phyloP scores from a whole-genome alignment of 2,113 vertebrate species.

The Setophaga coronata region DNA sequence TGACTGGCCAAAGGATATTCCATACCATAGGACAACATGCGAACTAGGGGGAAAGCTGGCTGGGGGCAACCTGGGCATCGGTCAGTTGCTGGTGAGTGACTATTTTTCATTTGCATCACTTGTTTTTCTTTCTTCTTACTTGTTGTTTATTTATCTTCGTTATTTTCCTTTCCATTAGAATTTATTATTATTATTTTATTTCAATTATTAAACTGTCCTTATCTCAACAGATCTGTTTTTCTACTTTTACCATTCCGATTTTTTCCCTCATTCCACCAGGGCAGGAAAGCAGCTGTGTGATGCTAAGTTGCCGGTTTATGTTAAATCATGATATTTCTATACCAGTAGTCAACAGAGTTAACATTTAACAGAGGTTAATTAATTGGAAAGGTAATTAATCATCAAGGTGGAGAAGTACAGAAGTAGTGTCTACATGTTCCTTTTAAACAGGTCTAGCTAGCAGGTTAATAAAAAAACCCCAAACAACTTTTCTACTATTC shows the following conservation, averaged over 20 bases:
- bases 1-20: background rate
- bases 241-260: background rate
- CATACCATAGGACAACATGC: background rate
- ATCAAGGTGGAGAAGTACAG: background rate
- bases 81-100: background rate
- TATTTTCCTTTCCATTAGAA: background rate
- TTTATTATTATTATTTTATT: background rate
- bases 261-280: background rate
- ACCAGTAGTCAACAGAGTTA: background rate
- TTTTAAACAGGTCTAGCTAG: background rate
- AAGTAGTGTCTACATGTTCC: background rate
- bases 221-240: background rate
- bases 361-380: background rate
- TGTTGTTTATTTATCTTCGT: background rate
- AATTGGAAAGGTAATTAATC: background rate
- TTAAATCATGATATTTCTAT: background rate
- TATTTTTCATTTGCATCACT: background rate
- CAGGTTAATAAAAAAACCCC: background rate
- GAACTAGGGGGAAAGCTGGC: background rate
- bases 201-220: background rate
- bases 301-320: background rate
- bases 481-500: background rate
- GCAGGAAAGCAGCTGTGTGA: background rate
- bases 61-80: fast-evolving
- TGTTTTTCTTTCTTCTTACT: background rate